Conservation (phyloP, 2,888 invertebrate genomes). For the Cantharis nigra region DNA sequence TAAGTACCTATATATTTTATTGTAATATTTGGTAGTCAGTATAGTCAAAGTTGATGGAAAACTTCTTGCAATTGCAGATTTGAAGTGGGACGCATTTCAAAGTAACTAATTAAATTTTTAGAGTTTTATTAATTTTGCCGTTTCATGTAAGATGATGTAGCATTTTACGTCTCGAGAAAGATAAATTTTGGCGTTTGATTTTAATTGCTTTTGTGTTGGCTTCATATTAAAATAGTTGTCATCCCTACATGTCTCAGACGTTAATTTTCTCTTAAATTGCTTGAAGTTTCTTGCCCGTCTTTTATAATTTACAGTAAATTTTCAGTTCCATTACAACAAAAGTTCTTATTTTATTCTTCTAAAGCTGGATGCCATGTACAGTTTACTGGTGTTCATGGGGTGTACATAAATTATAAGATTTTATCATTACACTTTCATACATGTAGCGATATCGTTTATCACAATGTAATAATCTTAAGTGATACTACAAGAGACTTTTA, state of each 20-base stretch:
- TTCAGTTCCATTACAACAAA: neutral
- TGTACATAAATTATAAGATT: neutral
- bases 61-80: neutral
- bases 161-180: neutral
- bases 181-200: neutral
- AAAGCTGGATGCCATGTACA: neutral
- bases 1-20: too few species aligned
- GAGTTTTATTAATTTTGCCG: neutral
- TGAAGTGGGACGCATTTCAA: neutral
- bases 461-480: neutral
- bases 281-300: neutral
- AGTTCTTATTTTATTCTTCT: neutral
- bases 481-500: neutral
- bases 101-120: neutral
- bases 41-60: too few species aligned
- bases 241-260: neutral
- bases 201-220: neutral
- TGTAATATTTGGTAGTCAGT: too few species aligned
- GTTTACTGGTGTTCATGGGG: neutral
- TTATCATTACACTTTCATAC: neutral
- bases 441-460: neutral
- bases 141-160: neutral
- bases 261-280: neutral
- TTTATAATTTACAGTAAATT: neutral
- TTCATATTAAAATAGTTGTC: neutral